A percentile compares a stretch with the other conserved stretches of the same genome.
Evolutionary conservation across 2,113 vertebrate genomes (phyloP).

Genomic region (Leucoraja erinaceus): DNA sequence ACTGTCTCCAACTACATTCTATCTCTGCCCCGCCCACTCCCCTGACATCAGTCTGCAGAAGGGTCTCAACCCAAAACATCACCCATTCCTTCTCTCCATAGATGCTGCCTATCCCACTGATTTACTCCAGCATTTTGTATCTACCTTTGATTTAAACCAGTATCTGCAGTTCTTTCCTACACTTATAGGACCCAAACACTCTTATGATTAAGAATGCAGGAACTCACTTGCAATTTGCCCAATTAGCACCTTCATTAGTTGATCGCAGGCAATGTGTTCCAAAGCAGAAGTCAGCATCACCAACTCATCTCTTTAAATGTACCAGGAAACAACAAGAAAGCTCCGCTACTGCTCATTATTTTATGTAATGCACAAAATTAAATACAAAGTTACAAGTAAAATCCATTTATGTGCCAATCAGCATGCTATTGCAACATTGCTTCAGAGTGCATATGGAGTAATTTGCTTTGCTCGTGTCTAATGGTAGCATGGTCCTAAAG

Average conservation of each 20-base stretch:
- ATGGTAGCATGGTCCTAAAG: background rate
- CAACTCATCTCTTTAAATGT: background rate
- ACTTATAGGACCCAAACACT: background rate
- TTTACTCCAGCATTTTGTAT: too few species aligned
- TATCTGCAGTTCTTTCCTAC: too few species aligned
- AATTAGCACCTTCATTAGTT: conserved; percentile 22
- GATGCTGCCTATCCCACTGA: too few species aligned
- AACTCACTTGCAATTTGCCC: background rate
- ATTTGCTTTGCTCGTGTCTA: background rate
- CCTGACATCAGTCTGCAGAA: too few species aligned
- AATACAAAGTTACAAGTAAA: background rate
- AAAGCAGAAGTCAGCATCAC: background rate
- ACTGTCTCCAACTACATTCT: too few species aligned
- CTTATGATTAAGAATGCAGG: background rate
- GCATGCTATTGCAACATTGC: background rate
- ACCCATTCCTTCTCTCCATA: too few species aligned
- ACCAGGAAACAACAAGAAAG: background rate
- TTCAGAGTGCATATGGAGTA: background rate
- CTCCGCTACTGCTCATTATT: background rate
- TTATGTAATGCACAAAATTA: conserved; percentile 20
- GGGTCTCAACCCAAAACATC: too few species aligned
- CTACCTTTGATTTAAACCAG: too few species aligned
- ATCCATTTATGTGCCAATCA: background rate
- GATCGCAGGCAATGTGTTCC: too few species aligned
- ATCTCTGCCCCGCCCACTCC: too few species aligned